phyloP scores from a whole-genome alignment of 2,113 vertebrate genomes.

The Leucopsar rothschildi region DNA sequence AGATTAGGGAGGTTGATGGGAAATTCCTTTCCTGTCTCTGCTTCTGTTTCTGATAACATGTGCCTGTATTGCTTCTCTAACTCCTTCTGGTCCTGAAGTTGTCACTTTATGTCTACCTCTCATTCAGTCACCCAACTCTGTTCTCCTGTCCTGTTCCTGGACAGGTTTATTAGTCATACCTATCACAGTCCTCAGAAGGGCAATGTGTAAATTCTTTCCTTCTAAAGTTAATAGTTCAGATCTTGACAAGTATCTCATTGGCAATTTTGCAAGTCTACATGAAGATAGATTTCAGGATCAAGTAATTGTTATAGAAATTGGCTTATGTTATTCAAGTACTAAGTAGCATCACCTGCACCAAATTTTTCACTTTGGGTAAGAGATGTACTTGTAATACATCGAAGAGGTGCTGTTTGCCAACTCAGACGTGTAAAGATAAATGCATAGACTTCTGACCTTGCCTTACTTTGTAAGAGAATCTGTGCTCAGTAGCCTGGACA shows the following conservation, averaged over 20 bases:
- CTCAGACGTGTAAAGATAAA: background rate
- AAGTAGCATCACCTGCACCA: background rate
- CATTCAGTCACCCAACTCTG: background rate
- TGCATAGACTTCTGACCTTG: conserved; percentile 7
- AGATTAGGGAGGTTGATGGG: background rate
- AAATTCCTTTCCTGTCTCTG: background rate
- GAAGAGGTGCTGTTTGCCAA: background rate
- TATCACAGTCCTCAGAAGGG: background rate
- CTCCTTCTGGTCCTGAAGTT: background rate
- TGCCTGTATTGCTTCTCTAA: background rate
- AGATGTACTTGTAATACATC: background rate
- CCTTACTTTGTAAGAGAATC: background rate
- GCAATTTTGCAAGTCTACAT: background rate
- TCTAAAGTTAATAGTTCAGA: background rate
- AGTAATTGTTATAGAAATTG: background rate
- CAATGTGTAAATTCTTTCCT: background rate
- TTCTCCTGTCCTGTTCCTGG: background rate
- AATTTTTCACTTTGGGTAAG: background rate
- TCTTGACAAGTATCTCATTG: background rate
- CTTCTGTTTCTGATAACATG: background rate
- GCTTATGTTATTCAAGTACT: background rate
- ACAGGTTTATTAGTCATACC: background rate
- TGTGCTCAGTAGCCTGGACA: background rate
- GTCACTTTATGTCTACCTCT: background rate
- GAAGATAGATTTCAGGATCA: background rate